Evolutionary conservation across 2,888 invertebrate species (phyloP).

Genomic region (Plusia festucae): DNA sequence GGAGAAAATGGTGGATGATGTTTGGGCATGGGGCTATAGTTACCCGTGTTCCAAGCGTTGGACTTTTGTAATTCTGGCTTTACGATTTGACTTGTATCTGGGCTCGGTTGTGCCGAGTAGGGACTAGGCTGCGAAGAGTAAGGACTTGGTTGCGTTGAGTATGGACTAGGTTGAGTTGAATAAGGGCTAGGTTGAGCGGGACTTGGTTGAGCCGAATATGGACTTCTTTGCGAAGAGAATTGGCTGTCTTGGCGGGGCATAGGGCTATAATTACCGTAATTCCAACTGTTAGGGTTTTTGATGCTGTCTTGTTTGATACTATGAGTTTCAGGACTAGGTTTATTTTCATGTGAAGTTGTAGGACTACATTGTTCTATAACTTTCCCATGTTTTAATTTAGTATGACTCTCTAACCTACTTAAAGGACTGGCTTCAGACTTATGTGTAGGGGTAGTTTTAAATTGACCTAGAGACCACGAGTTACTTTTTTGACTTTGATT

Average conservation of each 20-base stretch:
- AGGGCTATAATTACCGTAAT: constrained; percentile 83
- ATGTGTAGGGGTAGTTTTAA: constrained; percentile 83
- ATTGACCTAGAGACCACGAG: constrained; percentile 83
- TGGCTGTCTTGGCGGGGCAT: constrained; percentile 84
- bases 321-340: constrained; percentile 82
- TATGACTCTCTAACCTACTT: constrained; percentile 81
- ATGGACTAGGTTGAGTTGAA: constrained; percentile 83
- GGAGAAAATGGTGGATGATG: constrained; percentile 85
- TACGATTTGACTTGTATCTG: constrained; percentile 85
- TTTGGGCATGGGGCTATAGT: constrained; percentile 85
- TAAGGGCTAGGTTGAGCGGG: constrained; percentile 86
- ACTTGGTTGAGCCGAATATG: constrained; percentile 85
- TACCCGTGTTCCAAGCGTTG: constrained; percentile 84
- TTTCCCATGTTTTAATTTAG: constrained; percentile 82
- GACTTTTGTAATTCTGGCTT: constrained; percentile 82
- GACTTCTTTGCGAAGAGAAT: constrained; percentile 85
- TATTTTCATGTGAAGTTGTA: constrained; percentile 83
- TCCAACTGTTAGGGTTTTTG: constrained; percentile 83
- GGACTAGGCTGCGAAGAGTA: constrained; percentile 86
- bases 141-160: constrained; percentile 84
- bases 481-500: constrained; percentile 69
- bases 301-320: constrained; percentile 78
- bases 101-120: constrained; percentile 85
- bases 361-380: constrained; percentile 85
- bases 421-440: constrained; percentile 86